A percentile compares a stretch with the other conserved stretches of the same genome.
Conservation (phyloP, 2,113 vertebrate genomes). For the Origma solitaria region DNA sequence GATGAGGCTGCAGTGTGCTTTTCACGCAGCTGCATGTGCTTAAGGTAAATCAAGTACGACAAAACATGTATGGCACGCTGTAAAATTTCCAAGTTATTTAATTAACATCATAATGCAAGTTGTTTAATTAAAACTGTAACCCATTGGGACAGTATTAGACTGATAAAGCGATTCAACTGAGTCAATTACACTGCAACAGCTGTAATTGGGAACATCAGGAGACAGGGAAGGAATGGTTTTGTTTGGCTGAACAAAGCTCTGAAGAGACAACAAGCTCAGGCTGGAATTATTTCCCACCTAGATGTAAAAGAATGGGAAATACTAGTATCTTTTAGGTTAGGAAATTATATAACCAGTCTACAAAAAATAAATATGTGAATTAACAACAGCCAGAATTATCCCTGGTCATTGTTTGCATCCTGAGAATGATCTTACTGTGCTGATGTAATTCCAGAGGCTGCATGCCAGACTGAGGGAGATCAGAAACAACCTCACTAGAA, state of each 20-base stretch:
- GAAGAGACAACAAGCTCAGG: neutral
- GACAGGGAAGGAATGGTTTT: neutral
- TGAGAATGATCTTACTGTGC: neutral
- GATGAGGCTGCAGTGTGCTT: no score
- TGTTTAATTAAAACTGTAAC: slow-evolving; percentile 26
- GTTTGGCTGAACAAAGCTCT: neutral
- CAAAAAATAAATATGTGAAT: neutral
- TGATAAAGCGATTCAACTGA: neutral
- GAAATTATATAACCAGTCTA: neutral
- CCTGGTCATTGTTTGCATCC: neutral
- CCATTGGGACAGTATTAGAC: neutral
- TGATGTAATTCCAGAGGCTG: neutral
- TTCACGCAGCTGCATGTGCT: neutral
- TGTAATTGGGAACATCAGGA: neutral
- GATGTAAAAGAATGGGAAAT: neutral
- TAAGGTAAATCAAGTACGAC: neutral
- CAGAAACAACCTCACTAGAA: neutral
- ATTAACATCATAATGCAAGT: neutral
- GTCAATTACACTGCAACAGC: neutral
- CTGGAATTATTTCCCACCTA: neutral
- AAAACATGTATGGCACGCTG: neutral
- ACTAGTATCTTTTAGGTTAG: neutral
- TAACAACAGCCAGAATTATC: neutral
- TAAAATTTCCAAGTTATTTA: neutral
- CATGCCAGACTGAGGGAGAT: neutral